These are phyloP conservation scores for Drosophila prolongata DNA, from an alignment of 2,888 invertebrate species.

Conservation along the genomic window DNA sequence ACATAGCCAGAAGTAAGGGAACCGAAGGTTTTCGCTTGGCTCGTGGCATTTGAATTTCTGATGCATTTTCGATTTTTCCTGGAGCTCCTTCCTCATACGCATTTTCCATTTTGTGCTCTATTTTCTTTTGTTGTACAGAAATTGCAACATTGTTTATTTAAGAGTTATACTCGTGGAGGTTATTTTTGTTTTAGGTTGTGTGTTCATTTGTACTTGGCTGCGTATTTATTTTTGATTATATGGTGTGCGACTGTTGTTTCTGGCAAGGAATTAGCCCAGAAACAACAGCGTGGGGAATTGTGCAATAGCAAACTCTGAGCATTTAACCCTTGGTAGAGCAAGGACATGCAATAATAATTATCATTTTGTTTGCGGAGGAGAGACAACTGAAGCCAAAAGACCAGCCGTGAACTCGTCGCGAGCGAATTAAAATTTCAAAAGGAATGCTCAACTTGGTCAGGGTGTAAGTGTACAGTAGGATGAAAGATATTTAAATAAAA, in stretches of 20 bases:
- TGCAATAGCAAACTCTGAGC: not conserved
- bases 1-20: conserved; percentile 18
- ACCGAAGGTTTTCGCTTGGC: conserved; percentile 42
- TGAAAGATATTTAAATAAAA: no score
- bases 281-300: conserved; percentile 25
- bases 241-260: conserved; percentile 51
- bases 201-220: conserved; percentile 48
- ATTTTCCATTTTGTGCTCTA: conserved; percentile 40
- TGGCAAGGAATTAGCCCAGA: conserved; percentile 52
- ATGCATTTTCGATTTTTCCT: conserved; percentile 74
- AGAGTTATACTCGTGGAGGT: conserved; percentile 36
- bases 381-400: conserved; percentile 9
- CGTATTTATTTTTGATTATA: conserved; percentile 75
- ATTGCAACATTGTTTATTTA: conserved; percentile 74
- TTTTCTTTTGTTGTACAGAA: conserved; percentile 63
- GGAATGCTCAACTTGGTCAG: conserved; percentile 8
- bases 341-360: conserved; percentile 54
- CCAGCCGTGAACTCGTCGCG: conserved; percentile 15
- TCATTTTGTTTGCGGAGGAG: conserved; percentile 28
- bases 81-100: conserved; percentile 36
- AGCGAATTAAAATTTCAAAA: conserved; percentile 17
- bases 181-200: conserved; percentile 29
- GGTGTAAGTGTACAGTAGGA: not conserved
- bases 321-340: conserved; percentile 9
- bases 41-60: conserved; percentile 69